Base-by-base conservation (phyloP, 2,888 invertebrate species). In the Scaptomyza reducta region DNA sequence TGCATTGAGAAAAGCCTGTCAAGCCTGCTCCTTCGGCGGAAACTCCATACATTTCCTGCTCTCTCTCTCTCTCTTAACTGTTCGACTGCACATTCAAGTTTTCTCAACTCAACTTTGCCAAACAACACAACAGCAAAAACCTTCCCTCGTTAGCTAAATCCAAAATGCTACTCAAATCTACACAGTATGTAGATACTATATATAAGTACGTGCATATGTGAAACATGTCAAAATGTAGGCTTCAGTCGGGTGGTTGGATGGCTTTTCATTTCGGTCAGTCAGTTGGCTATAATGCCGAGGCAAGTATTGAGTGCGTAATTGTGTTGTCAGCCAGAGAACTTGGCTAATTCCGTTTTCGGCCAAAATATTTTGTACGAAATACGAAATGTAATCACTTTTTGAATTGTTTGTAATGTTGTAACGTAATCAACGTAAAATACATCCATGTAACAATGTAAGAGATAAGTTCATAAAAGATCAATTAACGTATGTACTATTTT, bases 81-180 rank as follows among this genome's bases (percentile, higher is more conserved):
- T 72, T 77, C 47, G 66, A 63, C 65, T 80, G 79, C 79, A 77
- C 63, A 72, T 77, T 79, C 79, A 79, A 81, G 75, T 79, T 77
- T 77, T 74, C 47, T 62, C 53, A 69, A 56, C 63, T 57, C 53
- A 44, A 40, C 40, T 27, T 27, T 2, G 40, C 40, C 53, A 35
- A 70, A 72, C 51, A 56, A 55, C 58, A 64, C 58, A 22, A 5
- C 3, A 22, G n/a, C n/a, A 64, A 60, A 60, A 62, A 65, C 42
- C 51, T 47, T 70, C 55, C 56, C 57, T 73, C 69, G 73, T 73
- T 72, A 73, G 49, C 63, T 54, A 56, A 49, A 35, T 40, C 50
- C 44, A 63, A 72, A 71, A 71, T 67, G 57, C 40, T 46, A 22
- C 40, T 49, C 47, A 38, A 60, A 45, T 38, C 40, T 16, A 41